Base-by-base conservation (phyloP, 1,140 invertebrate genomes). In the Cataglyphis hispanica region DNA sequence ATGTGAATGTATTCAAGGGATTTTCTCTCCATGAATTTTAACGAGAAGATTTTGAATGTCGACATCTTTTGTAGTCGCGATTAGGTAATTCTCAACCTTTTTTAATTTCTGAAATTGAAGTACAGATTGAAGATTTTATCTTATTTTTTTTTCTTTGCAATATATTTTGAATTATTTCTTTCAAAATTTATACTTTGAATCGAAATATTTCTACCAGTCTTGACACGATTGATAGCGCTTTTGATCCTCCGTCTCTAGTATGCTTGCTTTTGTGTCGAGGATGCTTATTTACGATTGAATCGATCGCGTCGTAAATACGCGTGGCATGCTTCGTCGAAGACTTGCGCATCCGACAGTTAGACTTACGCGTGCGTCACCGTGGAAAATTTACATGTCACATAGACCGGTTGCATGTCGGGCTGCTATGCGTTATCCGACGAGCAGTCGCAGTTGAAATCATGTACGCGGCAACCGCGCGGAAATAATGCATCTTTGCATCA, bases 321-420 rank as follows among this genome's bases (percentile, higher is more conserved):
- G 87, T 83, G 86, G 75, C 88, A 89, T 81, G 81, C 64, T 77
- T 87, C 64, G 46, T 70, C 64, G 69, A 31, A 84, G 46, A 58
- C 50, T 50, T 50, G 46, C 67, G 40, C 50, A 58, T 37, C 80
- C 74, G 86, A 69, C 89, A 86, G 88, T 90, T 87, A 78, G 74
- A 90, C 83, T 90, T 90, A 90, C 76, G 87, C 78, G 74, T 81
- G 50, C 60, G 88, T 89, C 80, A 61, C 7, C 40, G 69, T n/a
- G 58, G 77, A 87, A 81, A 90, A 90, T 90, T 90, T 90, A 87
- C 89, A 90, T 90, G 86, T 90, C 72, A 64, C 89, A 70, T 50
- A 61, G 70, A 60, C 60, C 60, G 70, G 76, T 90, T 86, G 89
- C 89, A 86, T 90, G 88, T 53, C 81, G 81, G n/a, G 67, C 43